Evolutionary conservation across 2,888 invertebrate genomes (phyloP).

Genomic region (Rotaria socialis): DNA sequence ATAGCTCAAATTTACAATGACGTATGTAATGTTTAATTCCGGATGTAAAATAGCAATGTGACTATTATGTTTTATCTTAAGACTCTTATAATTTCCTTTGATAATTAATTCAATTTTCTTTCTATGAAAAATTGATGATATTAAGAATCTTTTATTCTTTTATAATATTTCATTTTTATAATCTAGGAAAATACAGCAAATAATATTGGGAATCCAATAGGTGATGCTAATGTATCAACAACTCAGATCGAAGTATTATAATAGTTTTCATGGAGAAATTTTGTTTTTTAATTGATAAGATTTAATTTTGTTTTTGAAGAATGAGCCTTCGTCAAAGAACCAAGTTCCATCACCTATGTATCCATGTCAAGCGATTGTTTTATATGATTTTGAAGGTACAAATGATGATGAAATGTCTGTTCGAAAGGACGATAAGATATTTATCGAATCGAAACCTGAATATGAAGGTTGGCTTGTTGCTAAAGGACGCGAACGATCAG

Average conservation of each 20-base stretch:
- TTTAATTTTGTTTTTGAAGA: background rate
- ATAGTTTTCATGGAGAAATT: background rate
- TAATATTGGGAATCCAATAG: background rate
- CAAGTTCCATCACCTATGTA: background rate
- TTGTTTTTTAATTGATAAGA: background rate
- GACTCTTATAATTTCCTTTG: too few relatives aligned
- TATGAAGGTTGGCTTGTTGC: slow-evolving; percentile 27
- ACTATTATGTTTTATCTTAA: too few relatives aligned
- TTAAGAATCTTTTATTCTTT: too few relatives aligned
- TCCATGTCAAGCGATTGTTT: slow-evolving; percentile 5
- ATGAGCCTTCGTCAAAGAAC: background rate
- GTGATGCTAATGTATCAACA: background rate
- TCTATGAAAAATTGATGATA: too few relatives aligned
- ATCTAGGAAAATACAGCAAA: background rate
- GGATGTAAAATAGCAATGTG: too few relatives aligned
- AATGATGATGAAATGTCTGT: background rate
- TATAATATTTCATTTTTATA: background rate
- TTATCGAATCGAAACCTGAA: background rate
- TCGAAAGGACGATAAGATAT: slow-evolving; percentile 19
- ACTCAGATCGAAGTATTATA: background rate
- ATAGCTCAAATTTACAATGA: too few relatives aligned
- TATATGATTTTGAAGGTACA: background rate
- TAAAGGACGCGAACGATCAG: background rate
- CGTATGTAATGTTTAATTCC: too few relatives aligned
- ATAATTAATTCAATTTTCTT: too few relatives aligned